Evolutionary conservation across 2,113 vertebrate genomes (phyloP).

Genomic region (Pterophyllum scalare): DNA sequence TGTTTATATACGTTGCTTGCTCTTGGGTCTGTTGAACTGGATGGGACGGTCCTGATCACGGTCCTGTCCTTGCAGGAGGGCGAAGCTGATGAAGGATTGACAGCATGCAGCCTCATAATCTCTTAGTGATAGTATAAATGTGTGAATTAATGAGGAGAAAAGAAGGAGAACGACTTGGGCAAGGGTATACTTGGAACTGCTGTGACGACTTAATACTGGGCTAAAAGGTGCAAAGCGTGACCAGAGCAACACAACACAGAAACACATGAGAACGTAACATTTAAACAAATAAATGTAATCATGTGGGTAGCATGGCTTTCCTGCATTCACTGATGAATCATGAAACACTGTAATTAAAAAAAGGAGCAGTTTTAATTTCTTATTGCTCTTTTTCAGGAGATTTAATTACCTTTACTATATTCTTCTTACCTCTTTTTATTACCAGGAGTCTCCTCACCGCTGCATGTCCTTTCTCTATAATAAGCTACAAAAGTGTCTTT

Average conservation of each 20-base stretch:
- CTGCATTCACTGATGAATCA: neutral
- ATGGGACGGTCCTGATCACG: constrained; percentile 38
- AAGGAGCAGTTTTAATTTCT: neutral
- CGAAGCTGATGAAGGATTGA: constrained; percentile 36
- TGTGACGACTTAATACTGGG: neutral
- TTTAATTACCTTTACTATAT: neutral
- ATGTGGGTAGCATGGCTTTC: neutral
- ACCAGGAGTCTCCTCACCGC: neutral
- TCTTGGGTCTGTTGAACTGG: neutral
- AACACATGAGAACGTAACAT: neutral
- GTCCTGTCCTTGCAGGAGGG: constrained; percentile 66
- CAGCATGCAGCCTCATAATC: constrained; percentile 30
- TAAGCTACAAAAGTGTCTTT: neutral
- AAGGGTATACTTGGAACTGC: neutral
- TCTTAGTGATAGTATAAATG: constrained; percentile 19
- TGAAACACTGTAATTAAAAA: neutral
- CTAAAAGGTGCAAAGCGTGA: neutral
- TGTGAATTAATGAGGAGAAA: neutral
- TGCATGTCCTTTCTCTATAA: neutral
- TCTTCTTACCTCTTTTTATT: neutral
- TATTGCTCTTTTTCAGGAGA: neutral
- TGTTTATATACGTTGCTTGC: constrained; percentile 32
- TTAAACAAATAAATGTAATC: neutral
- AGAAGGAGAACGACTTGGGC: neutral
- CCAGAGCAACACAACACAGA: neutral